These are phyloP conservation scores for Amphipoea lucens DNA, from an alignment of 2,888 invertebrate genomes.

Conservation along the genomic window DNA sequence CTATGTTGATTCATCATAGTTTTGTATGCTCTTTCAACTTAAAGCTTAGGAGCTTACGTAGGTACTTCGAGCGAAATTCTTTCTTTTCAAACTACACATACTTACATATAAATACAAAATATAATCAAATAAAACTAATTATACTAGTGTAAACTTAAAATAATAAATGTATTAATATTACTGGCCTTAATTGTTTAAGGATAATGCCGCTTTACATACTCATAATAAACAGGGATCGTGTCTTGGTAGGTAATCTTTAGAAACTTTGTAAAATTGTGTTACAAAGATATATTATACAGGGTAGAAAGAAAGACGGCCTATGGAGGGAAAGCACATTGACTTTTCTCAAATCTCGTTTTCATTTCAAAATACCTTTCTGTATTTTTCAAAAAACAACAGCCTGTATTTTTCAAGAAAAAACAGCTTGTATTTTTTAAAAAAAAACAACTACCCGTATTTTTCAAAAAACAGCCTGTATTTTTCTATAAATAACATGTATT, in stretches of 20 bases:
- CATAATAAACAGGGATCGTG: not conserved
- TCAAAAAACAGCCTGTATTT: not conserved
- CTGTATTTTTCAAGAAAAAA: no score
- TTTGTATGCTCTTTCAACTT: not conserved
- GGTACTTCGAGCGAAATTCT: conserved; percentile 4
- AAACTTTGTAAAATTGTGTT: not conserved
- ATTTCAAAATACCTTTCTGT: not conserved
- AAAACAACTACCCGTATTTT: no score
- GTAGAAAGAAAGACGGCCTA: not conserved
- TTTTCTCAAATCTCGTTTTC: not conserved
- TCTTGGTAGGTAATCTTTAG: conserved; percentile 1
- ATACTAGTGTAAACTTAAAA: conserved; percentile 51
- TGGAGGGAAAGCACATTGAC: no score
- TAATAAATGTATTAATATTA: conserved; percentile 75
- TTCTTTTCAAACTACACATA: not conserved
- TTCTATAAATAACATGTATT: not conserved
- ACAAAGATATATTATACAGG: not conserved
- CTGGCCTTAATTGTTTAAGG: conserved; percentile 78
- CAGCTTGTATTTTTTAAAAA: no score
- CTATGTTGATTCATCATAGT: not conserved
- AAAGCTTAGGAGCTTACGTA: not conserved
- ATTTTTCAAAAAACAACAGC: not conserved
- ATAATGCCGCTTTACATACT: conserved; percentile 71
- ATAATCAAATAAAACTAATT: conserved; percentile 28
- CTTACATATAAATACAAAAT: conserved; percentile 14